phyloP scores from a whole-genome alignment of 2,113 vertebrate genomes.

The Aldabrachelys gigantea region DNA sequence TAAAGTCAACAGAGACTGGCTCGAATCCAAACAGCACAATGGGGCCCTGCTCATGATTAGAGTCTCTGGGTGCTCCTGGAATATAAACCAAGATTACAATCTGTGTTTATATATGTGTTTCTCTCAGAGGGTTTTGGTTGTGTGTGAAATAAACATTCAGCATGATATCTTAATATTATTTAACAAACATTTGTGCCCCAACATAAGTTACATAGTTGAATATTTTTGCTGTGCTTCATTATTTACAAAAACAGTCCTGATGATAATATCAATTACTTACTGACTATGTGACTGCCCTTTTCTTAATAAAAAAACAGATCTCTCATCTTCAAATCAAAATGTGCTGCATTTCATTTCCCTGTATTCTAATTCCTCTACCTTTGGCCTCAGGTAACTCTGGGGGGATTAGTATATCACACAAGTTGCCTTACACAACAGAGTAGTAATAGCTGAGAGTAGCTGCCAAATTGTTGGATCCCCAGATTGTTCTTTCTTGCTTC shows the following conservation, averaged over 20 bases:
- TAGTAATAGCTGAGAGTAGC: neutral
- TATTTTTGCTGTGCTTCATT: neutral
- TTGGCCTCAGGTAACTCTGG: neutral
- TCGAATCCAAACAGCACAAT: neutral
- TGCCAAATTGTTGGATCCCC: neutral
- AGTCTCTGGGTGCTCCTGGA: neutral
- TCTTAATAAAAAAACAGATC: neutral
- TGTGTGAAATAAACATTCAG: no score
- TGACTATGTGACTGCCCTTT: neutral
- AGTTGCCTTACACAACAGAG: neutral
- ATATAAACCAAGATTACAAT: neutral
- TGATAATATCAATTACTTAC: neutral
- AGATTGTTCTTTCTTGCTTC: neutral
- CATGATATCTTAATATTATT: neutral
- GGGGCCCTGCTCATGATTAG: neutral
- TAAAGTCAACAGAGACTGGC: neutral
- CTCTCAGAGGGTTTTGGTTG: neutral
- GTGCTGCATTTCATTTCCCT: neutral
- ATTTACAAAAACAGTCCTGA: fast-evolving
- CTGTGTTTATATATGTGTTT: neutral
- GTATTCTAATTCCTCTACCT: neutral
- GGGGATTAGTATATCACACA: neutral
- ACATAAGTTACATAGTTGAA: fast-evolving
- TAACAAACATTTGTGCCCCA: neutral
- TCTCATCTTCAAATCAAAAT: neutral